Evolutionary conservation across 2,888 invertebrate species (phyloP), one percentile per base, ranked within the genome.

Genomic region (Argynnis bischoffii): DNA sequence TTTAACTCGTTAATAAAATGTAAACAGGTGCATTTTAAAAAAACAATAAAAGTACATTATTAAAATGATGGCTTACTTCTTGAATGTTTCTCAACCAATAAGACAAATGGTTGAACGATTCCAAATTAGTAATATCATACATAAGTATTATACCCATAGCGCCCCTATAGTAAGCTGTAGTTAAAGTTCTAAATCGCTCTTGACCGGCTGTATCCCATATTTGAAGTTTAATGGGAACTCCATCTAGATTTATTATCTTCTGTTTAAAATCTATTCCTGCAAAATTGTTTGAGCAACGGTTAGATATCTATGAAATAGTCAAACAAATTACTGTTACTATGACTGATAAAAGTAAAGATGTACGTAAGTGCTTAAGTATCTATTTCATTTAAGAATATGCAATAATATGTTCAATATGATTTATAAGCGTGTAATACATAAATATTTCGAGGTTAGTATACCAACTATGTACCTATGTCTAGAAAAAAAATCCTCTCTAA

Each of bases 161-260:
- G 5, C 97, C 98, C 57, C 97, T 93, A 87, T 97, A 98, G 87
- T 98, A 97, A 6, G 97, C 97, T 14, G 97, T 97, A 60, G 97
- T 97, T 73, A 98, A 89, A 11, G 97, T 97, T 51, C 97, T 93
- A 87, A 97, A 96, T 69, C 93, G 80, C 75, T 93, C 93, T 79
- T 96, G 96, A 0, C 97, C 97, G 13, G 97, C 97, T 0, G 97
- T 97, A 83, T 98, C 97, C 98, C 97, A 97, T 85, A 96, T 96
- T 88, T 96, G 96, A 61, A 96, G 92, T 86, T 97, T 97, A 78
- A 97, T 96, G 61, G 97, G 97, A 67, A 96, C 96, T 14, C 97
- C 97, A 83, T 97, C 97, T 78, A 97, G 92, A 84, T 96, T 96
- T 79, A 97, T 96, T 76, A 97, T 96, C 90, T 97, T 97, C 87